Base-by-base conservation (phyloP, 2,888 invertebrate species). In the Argynnis bischoffii region DNA sequence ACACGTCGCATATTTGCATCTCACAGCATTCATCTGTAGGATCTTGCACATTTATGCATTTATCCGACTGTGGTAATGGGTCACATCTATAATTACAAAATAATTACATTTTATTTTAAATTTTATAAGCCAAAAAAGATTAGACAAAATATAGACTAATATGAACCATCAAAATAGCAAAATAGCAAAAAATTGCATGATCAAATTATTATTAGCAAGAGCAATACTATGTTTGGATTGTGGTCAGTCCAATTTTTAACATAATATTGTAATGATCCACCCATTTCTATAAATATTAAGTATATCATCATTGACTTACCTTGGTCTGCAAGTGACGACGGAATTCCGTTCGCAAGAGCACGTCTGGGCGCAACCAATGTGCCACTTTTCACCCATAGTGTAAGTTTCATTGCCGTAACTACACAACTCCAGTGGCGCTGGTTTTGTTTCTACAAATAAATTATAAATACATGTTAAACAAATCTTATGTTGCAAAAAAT, bases 11-110 rank as follows among this genome's bases (percentile, higher is more conserved):
- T 3, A 97, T 93, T 70, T 97, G 96, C 72, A 97, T 94, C 75
- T 96, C 97, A 78, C 98, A 98, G 81, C 98, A 98, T 1, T 95
- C 90, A 82, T 98, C 98, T 63, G 95, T 95, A 0, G 97, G 96
- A 84, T 98, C 97, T 73, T 96, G 95, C 0, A 98, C 94, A 77
- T 95, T 95, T 55, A 97, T 96, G 81, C 98, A 98, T 79, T 96
- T 95, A 68, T 97, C 97, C 41, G 94, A 93, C 26, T 87, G 86
- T 31, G 87, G 89, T 2, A 94, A 85, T 6, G 93, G 92, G 6
- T 93, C 93, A 78, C 96, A 96, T 76, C 96, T 95, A 80, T 6
- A 77, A 64, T 46, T 48, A 48, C 18, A 53, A 18, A n/a, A 31
- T n/a, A 15, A 16, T 3, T 59, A 26, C 26, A 6, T 18, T 16